phyloP scores from a whole-genome alignment of 2,797 vertebrate species.

The Cichlasoma orientale region DNA sequence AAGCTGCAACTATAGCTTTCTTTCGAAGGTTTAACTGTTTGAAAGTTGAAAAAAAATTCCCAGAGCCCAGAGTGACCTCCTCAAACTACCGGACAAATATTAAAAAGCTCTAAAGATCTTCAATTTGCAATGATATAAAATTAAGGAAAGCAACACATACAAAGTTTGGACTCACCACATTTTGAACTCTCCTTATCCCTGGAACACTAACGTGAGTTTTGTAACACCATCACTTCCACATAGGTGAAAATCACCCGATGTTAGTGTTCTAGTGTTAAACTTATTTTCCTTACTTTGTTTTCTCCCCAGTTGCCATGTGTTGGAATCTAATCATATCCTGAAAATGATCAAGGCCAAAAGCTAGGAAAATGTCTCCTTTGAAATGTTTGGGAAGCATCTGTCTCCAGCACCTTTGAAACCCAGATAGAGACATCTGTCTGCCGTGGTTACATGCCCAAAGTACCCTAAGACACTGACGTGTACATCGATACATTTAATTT shows the following conservation, averaged over 20 bases:
- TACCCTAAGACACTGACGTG: background rate
- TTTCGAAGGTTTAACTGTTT: background rate
- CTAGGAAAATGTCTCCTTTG: constrained; percentile 73
- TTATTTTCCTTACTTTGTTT: constrained; percentile 22
- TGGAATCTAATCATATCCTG: constrained; percentile 68
- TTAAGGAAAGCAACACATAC: background rate
- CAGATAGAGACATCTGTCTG: constrained; percentile 63
- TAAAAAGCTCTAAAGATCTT: background rate
- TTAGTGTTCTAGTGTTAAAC: background rate
- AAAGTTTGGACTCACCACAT: too few species aligned
- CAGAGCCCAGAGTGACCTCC: background rate
- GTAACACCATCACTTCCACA: too few species aligned
- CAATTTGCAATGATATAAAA: background rate
- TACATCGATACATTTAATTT: background rate
- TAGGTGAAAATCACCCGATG: too few species aligned
- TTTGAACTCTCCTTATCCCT: background rate
- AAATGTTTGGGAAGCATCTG: constrained; percentile 78
- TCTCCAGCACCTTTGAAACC: constrained; percentile 62
- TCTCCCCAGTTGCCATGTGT: constrained; percentile 52
- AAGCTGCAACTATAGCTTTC: background rate
- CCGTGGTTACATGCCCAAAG: constrained; percentile 19
- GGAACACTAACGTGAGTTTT: too few species aligned
- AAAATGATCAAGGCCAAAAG: constrained; percentile 74
- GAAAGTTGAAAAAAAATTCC: background rate
- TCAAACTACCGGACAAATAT: background rate